A percentile compares a stretch with the other conserved stretches of the same genome.
Evolutionary conservation across 2,113 vertebrate genomes (phyloP).

Genomic region (Acrocephalus kingi): DNA sequence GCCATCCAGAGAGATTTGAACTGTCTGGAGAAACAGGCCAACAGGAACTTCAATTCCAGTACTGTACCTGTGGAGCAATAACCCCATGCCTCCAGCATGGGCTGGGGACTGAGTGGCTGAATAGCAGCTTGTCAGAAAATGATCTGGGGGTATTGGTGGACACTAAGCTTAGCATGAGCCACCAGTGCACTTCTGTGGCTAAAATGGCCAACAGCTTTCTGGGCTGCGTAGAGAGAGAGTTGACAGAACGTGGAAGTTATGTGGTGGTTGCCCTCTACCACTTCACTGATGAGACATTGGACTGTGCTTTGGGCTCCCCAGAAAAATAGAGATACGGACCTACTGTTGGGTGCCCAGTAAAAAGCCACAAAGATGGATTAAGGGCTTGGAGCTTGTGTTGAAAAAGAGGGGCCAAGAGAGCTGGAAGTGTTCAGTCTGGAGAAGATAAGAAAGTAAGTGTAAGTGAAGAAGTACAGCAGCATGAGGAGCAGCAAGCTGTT

Average conservation of each 20-base stretch:
- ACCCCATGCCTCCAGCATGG: not conserved
- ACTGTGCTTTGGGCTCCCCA: not conserved
- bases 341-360: not conserved
- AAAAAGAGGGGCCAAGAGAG: not conserved
- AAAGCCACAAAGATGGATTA: not conserved
- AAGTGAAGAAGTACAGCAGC: not conserved
- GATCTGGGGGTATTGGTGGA: not conserved
- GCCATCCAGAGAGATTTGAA: not conserved
- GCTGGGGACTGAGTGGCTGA: not conserved
- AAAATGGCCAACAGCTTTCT: not conserved
- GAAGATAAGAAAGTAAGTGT: not conserved
- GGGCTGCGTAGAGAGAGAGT: not conserved
- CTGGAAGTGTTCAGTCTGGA: not conserved
- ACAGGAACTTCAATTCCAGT: not conserved
- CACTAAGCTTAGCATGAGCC: not conserved
- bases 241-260: not conserved
- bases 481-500: not conserved
- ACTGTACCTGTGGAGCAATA: not conserved
- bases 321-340: fast-evolving
- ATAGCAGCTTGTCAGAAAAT: not conserved
- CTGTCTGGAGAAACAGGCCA: not conserved
- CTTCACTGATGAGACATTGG: not conserved
- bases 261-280: not conserved
- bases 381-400: not conserved
- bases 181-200: not conserved